These are phyloP conservation scores for Dipodomys ordii DNA, from an alignment of 2,113 vertebrate species.

Conservation along the genomic window DNA sequence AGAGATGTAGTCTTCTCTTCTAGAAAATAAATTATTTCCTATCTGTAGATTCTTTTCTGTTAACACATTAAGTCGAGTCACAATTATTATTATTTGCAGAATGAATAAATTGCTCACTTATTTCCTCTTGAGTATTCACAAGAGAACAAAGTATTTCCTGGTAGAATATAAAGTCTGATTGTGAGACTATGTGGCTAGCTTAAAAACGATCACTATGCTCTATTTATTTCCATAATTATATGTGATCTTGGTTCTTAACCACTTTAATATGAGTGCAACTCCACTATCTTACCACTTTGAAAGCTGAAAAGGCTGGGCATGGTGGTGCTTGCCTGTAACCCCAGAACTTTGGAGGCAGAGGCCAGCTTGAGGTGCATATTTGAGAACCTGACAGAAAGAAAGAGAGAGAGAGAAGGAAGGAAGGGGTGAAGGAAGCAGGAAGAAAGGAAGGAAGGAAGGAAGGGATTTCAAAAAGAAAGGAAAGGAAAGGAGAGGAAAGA, in stretches of 20 bases:
- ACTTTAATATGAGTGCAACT: background rate
- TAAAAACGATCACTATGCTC: conserved; percentile 32
- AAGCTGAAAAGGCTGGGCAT: background rate
- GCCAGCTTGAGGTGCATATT: too few species aligned
- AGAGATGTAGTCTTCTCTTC: conserved; percentile 12
- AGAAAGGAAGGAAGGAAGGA: too few species aligned
- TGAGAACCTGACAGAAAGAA: too few species aligned
- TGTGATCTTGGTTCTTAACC: background rate
- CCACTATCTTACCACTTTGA: background rate
- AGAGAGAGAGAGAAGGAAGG: too few species aligned
- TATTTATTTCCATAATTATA: conserved; percentile 33
- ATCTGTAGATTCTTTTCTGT: background rate
- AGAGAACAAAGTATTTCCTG: background rate
- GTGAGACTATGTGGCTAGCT: background rate
- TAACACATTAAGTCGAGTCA: background rate
- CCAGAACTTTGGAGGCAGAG: too few species aligned
- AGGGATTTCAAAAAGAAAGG: too few species aligned
- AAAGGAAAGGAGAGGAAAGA: too few species aligned
- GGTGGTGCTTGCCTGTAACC: too few species aligned
- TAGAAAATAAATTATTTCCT: conserved; percentile 15
- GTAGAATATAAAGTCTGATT: background rate
- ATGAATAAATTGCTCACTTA: background rate
- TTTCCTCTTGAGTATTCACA: background rate
- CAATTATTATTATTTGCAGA: background rate
- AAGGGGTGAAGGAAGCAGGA: too few species aligned